Base-by-base conservation (phyloP, 2,797 vertebrate genomes). In the Lindbergichthys nudifrons region DNA sequence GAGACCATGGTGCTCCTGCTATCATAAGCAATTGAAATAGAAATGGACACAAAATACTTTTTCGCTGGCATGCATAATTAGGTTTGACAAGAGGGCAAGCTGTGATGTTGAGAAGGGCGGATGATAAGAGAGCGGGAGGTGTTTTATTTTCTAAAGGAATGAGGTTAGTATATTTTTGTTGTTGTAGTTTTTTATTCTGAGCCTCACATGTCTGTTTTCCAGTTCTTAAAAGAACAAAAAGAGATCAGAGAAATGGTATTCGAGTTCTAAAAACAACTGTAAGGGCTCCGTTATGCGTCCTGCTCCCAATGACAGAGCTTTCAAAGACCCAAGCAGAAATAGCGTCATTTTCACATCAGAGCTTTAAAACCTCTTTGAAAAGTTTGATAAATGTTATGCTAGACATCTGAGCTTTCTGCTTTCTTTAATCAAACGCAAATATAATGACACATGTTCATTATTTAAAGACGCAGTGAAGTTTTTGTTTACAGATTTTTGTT, bases 11-110 rank as follows among this genome's bases (percentile, higher is more conserved):
- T 12, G 46, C 88, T 83, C 68, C 65, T 73, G 85, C 89, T 80
- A 93, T 92, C 88, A 90, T 83, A 92, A 88, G 90, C 92, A 92
- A 91, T 85, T 91, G 85, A 80, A 90, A 90, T 77, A 79, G 81
- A 89, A 92, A 91, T 85, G 87, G 91, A 91, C 85, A 88, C 70
- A 80, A 77, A 88, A 86, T 80, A 63, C 74, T 74, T 85, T 77
- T 84, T 83, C 43, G 50, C 75, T 83, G 81, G 79, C 81, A 65
- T 88, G 79, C 60, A 72, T 86, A 88, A 92, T 77, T 88, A 87
- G 90, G 87, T 81, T 89, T 88, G 81, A 78, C 83, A 78, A 80
- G 74, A 79, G 93, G 89, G 86, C 83, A 91, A 87, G 78, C 81
- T 89, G 86, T 84, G 82, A 88, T 85, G 85, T 91, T 91, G 83